Base-by-base conservation (phyloP, 2,113 vertebrate species). In the Rhabdornis inornatus region DNA sequence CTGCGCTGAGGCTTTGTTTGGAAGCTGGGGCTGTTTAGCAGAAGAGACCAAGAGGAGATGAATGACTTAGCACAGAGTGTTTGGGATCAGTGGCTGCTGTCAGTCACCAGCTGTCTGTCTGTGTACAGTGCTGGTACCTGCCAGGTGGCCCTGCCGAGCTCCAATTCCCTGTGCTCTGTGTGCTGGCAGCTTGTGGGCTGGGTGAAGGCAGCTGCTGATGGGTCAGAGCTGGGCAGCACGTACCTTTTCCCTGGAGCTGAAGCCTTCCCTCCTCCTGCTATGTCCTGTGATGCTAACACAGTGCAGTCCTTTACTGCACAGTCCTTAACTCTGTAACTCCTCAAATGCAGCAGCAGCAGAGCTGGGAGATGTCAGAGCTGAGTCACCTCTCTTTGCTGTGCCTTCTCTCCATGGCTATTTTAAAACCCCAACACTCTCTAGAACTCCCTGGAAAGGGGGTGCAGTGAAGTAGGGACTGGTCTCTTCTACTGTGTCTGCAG, bases 71-170 rank as follows among this genome's bases (percentile, higher is more conserved):
- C 66, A 69, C 10, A 2, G 3, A 37, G 31, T 19, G 61, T 83
- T 94, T 57, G 64, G 88, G 91, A 82, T 96, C 83, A 79, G 50
- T 40, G 81, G 31, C 83, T 96, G 65, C 87, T 57, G 7, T 96
- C 90, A 82, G 71, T 91, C 64, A 39, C 68, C 91, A 95, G 78
- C 64, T 97, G 92, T 75, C 80, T 77, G 9, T 57, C 79, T 80
- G 56, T 83, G 60, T 28, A 15, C 50, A 11, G 72, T 27, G 15
- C 79, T 64, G 78, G 82, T 61, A 40, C 42, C 85, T 95, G 91
- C 49, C 94, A 90, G 87, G 81, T 18, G 12, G 81, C 61, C 61
- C 19, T n/a, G 52, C 68, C 7, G 31, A 83, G 83, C 53, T 70
- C 77, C 3, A 22, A 2, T 30, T 89, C n/a, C 42, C 13, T 1